Evolutionary conservation across 2,888 invertebrate species (phyloP), one percentile per base, ranked within the genome.

Genomic region (Galerucella pusilla): DNA sequence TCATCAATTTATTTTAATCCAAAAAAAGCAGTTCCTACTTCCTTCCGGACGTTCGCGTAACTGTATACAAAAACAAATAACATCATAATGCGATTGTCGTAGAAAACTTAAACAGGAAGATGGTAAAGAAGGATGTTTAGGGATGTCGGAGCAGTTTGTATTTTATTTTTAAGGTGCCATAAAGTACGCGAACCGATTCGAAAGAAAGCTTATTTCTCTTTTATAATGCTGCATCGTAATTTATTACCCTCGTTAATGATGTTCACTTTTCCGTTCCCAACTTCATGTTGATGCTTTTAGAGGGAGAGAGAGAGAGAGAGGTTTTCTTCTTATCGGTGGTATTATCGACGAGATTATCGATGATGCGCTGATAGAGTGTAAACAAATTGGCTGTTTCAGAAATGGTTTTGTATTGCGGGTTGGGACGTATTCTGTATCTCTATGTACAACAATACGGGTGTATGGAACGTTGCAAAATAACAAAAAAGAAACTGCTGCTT

Each of bases 111-210:
- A 65, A 71, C 71, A 66, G 71, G 71, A 71, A 65, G 71, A 54
- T 12, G 49, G 20, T 54, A 54, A 65, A 66, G 59, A 42, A 59
- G 65, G 42, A 59, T 71, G 65, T 71, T 71, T 57, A 35, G 71
- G 66, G 71, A 59, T 65, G 57, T 71, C 14, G 54, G 57, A 65
- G 25, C 69, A 65, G 63, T 71, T 71, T 57, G 71, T 66, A 59
- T 71, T 66, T 65, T 65, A 65, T 65, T 65, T 65, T 71, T 65
- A 71, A 71, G 52, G 46, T 71, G 65, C 71, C 66, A 66, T 71
- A 71, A 71, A 71, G 28, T 60, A 71, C 25, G 16, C 45, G 42
- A 45, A 46, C 42, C 42, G 35, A 14, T 42, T 46, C 20, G 46
- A 45, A 65, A 28, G 45, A 46, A 4, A 20, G 46, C 64, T 65